phyloP scores from a whole-genome alignment of 2,888 invertebrate species.

The Tetramorium bicarinatum region DNA sequence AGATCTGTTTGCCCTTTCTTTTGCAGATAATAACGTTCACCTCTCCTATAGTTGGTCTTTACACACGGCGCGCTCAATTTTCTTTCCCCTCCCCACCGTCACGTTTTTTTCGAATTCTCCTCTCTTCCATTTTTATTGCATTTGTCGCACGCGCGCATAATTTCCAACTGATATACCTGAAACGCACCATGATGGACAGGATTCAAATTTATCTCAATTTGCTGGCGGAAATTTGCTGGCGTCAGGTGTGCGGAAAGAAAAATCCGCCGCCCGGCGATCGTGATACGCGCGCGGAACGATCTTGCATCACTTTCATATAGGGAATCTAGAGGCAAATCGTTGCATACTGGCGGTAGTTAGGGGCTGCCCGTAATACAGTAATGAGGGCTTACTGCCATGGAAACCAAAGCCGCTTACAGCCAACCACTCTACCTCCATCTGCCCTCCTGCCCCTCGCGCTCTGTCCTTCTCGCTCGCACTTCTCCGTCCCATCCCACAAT shows the following conservation, averaged over 20 bases:
- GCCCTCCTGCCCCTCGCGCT: conserved; percentile 58
- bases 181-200: conserved; percentile 7
- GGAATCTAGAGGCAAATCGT: conserved; percentile 81
- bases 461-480: conserved; percentile 46
- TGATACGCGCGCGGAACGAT: conserved; percentile 68
- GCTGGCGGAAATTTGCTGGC: conserved; percentile 24
- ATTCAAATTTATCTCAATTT: conserved; percentile 23
- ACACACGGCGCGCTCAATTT: neutral
- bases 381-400: conserved; percentile 87
- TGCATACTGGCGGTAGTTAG: conserved; percentile 84
- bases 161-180: neutral
- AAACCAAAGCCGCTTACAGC: conserved; percentile 86
- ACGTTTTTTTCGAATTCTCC: neutral
- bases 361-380: conserved; percentile 86
- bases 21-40: conserved; percentile 68
- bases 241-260: conserved; percentile 21
- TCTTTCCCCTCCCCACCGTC: neutral
- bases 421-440: conserved; percentile 83
- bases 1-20: conserved; percentile 71
- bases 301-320: conserved; percentile 73
- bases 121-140: neutral
- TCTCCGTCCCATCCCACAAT: conserved; percentile 79
- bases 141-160: conserved; percentile 7
- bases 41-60: conserved; percentile 8
- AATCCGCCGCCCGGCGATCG: conserved; percentile 49